These are phyloP conservation scores for Drepanosiphum platanoidis DNA, from an alignment of 2,888 invertebrate genomes.

Conservation along the genomic window DNA sequence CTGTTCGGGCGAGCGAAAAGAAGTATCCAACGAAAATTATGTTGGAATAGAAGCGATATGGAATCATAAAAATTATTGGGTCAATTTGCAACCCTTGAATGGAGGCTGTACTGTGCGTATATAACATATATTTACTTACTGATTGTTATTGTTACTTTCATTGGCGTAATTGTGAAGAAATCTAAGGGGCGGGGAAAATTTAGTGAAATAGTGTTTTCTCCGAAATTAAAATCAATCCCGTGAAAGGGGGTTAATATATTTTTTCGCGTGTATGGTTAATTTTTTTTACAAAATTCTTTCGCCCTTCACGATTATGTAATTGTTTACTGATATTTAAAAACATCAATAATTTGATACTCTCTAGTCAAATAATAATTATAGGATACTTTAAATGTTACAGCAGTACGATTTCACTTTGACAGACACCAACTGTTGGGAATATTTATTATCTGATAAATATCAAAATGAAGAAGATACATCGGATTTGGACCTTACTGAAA, in stretches of 20 bases:
- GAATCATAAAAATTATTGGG: slow-evolving; percentile 87
- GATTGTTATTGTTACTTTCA: background rate
- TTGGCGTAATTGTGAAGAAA: too few relatives aligned
- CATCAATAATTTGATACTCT: too few relatives aligned
- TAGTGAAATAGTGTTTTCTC: too few relatives aligned
- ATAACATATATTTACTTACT: too few relatives aligned
- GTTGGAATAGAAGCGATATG: slow-evolving; percentile 85
- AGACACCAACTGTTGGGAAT: slow-evolving; percentile 76
- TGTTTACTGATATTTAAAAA: too few relatives aligned
- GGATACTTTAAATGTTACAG: slow-evolving; percentile 57
- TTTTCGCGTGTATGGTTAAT: too few relatives aligned
- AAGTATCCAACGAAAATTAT: slow-evolving; percentile 73
- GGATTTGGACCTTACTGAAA: slow-evolving; percentile 67
- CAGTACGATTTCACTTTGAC: slow-evolving; percentile 74
- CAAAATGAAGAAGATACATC: slow-evolving; percentile 65
- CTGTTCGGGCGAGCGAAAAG: slow-evolving; percentile 77
- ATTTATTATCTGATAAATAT: slow-evolving; percentile 78
- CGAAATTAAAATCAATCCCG: too few relatives aligned
- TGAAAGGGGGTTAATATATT: too few relatives aligned
- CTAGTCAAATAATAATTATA: too few relatives aligned
- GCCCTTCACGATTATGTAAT: too few relatives aligned
- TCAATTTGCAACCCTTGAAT: slow-evolving; percentile 66
- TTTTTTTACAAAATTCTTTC: too few relatives aligned
- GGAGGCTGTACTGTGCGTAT: slow-evolving; percentile 54
- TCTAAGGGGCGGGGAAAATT: too few relatives aligned